Conservation (phyloP, 2,888 invertebrate genomes). For the Listrodromus nycthemerus region DNA sequence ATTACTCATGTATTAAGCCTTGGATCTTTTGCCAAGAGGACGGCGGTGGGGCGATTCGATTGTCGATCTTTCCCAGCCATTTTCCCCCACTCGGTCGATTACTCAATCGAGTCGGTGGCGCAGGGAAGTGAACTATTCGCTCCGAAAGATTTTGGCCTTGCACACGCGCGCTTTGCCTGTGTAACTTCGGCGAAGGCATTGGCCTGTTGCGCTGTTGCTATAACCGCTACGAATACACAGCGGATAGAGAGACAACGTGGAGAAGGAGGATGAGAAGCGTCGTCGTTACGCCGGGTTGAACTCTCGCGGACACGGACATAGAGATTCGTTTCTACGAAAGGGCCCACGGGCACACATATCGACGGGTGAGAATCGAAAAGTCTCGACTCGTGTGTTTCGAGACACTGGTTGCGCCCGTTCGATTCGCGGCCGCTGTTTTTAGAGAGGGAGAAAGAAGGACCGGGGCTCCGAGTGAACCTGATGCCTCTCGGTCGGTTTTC, state of each 20-base stretch:
- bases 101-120: slow-evolving; percentile 71
- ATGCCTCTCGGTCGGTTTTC: slow-evolving; percentile 31
- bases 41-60: not conserved
- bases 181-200: slow-evolving; percentile 72
- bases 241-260: slow-evolving; percentile 35
- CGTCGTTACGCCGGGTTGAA: slow-evolving; percentile 53
- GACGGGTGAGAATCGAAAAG: not conserved
- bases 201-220: slow-evolving; percentile 69
- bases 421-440: not conserved
- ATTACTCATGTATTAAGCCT: not conserved
- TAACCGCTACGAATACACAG: slow-evolving; percentile 47
- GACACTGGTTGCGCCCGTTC: not conserved
- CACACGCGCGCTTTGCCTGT: slow-evolving; percentile 71
- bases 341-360: slow-evolving; percentile 46
- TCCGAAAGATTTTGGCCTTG: slow-evolving; percentile 74
- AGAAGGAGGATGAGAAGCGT: slow-evolving; percentile 8
- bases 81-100: slow-evolving; percentile 57
- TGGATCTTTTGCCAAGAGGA: not conserved
- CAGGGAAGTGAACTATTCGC: slow-evolving; percentile 71
- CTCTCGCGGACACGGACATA: slow-evolving; percentile 42
- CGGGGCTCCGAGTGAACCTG: slow-evolving; percentile 35
- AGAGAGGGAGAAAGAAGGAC: slow-evolving; percentile 1
- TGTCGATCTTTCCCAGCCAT: slow-evolving; percentile 8
- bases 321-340: slow-evolving; percentile 62
- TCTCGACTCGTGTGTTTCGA: not conserved